phyloP scores from a whole-genome alignment of 2,113 vertebrate species.

The Grammomys surdaster region DNA sequence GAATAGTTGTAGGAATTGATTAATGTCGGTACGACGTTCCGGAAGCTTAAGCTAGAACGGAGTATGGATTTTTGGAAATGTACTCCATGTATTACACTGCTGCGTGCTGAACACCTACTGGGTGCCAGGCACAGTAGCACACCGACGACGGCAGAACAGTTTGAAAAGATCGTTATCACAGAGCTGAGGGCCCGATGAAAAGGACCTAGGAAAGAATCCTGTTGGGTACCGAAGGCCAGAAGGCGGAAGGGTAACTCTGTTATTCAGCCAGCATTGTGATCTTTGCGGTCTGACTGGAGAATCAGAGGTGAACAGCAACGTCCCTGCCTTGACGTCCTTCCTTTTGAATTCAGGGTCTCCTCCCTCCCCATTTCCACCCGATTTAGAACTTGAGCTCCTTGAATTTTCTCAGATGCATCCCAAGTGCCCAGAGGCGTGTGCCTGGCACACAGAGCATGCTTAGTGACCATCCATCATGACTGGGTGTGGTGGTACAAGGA shows the following conservation, averaged over 20 bases:
- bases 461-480: neutral
- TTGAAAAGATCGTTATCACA: neutral
- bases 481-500: neutral
- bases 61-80: neutral
- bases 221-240: neutral
- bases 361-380: neutral
- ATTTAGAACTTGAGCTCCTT: neutral
- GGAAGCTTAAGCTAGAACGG: neutral
- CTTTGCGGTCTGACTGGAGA: neutral
- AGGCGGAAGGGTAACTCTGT: neutral
- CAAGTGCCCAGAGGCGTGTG: neutral
- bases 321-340: neutral
- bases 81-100: neutral
- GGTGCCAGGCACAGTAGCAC: neutral
- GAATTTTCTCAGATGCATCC: neutral
- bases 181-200: neutral
- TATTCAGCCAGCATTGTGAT: neutral
- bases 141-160: neutral
- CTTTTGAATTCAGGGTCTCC: neutral
- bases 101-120: slow-evolving; percentile 2
- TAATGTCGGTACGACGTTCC: neutral
- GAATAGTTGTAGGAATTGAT: neutral
- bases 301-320: neutral
- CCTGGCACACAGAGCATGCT: neutral
- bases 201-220: neutral